These are phyloP conservation scores for Campoletis sonorensis DNA, from an alignment of 1,140 invertebrate genomes.

Conservation along the genomic window DNA sequence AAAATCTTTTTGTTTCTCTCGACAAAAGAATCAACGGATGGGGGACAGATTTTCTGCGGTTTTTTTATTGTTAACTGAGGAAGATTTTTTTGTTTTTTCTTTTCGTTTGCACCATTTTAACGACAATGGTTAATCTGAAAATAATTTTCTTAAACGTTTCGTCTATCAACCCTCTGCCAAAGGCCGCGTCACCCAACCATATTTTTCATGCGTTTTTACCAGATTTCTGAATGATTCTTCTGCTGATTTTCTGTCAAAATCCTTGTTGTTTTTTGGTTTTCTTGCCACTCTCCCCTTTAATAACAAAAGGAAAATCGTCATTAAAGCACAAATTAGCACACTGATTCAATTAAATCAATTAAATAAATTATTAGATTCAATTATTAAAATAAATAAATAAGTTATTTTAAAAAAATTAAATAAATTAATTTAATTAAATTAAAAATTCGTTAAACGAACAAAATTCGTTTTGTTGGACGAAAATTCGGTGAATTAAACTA, in stretches of 20 bases:
- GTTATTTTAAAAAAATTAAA: too few relatives aligned
- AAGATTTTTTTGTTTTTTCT: constrained; percentile 1
- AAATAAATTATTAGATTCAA: too few relatives aligned
- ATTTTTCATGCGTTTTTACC: constrained; percentile 92
- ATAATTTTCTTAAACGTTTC: neutral
- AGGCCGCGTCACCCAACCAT: constrained; percentile 92
- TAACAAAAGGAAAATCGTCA: neutral
- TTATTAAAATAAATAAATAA: too few relatives aligned
- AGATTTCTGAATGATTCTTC: constrained; percentile 90
- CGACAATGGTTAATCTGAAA: neutral
- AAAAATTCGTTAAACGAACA: too few relatives aligned
- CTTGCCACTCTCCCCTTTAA: constrained; percentile 83
- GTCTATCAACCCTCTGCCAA: constrained; percentile 85
- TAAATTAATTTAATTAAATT: too few relatives aligned
- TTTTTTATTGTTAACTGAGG: neutral
- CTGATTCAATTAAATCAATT: too few relatives aligned
- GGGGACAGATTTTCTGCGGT: constrained; percentile 18
- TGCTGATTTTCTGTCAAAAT: constrained; percentile 87
- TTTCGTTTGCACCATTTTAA: constrained; percentile 30
- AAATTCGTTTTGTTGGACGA: too few relatives aligned
- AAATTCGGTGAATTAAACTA: too few relatives aligned
- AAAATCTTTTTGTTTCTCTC: too few relatives aligned
- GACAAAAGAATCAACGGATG: too few relatives aligned
- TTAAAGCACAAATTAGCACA: neutral
- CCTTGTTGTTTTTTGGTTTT: constrained; percentile 86